Evolutionary conservation across 2,888 invertebrate species (phyloP).

Genomic region (Oligia latruncula): DNA sequence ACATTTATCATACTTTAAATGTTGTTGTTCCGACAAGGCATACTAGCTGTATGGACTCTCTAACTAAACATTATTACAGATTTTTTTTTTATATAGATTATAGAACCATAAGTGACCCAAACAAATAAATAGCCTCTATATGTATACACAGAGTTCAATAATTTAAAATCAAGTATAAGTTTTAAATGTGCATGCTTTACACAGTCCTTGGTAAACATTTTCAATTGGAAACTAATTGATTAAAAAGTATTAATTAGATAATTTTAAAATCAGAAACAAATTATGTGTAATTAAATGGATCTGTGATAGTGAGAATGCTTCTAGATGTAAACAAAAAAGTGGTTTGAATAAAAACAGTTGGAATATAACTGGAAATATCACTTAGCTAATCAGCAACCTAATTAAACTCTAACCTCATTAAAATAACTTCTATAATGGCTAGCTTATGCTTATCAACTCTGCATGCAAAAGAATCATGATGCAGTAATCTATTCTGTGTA

Average conservation of each 20-base stretch:
- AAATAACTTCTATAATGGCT: constrained; percentile 27
- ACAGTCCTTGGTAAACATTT: neutral
- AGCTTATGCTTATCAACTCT: constrained; percentile 39
- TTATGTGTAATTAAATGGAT: constrained; percentile 9
- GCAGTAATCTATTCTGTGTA: constrained; percentile 19
- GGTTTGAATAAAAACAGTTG: constrained; percentile 1
- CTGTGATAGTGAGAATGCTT: constrained; percentile 22
- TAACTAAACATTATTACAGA: constrained; percentile 11
- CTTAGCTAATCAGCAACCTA: constrained; percentile 34
- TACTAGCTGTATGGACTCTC: neutral
- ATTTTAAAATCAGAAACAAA: neutral
- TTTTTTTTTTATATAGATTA: neutral
- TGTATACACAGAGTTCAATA: neutral
- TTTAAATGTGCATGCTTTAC: neutral
- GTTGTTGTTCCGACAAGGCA: constrained; percentile 13
- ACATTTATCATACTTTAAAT: constrained; percentile 18
- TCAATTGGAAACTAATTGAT: constrained; percentile 8
- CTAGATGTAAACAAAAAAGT: constrained; percentile 21
- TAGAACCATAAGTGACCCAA: neutral
- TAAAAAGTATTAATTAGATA: neutral
- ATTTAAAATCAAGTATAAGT: neutral
- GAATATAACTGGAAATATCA: constrained; percentile 7
- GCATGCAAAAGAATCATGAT: constrained; percentile 16
- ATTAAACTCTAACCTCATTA: constrained; percentile 30
- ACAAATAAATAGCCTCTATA: neutral